Percentiles rank a stretch among this genome's conserved stretches.
These are phyloP conservation scores for Darevskia nairensis DNA, from an alignment of 2,797 vertebrate species.

Conservation along the genomic window DNA sequence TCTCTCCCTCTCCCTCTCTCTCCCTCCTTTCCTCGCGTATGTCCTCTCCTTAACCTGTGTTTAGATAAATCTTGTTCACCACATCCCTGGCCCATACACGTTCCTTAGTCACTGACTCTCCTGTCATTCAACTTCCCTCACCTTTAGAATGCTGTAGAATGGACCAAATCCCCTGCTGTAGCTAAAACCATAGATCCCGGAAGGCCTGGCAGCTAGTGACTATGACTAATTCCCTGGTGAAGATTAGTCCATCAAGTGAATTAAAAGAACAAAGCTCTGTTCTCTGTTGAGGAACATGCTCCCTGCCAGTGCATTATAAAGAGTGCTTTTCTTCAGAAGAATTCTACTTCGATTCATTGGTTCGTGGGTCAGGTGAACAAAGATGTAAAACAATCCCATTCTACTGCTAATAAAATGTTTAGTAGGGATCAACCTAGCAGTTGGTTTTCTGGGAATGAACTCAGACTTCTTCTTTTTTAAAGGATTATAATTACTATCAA, in stretches of 20 bases:
- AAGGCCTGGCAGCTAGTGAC: slow-evolving; percentile 47
- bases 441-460: not conserved
- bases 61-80: slow-evolving; percentile 83
- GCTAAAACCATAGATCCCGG: slow-evolving; percentile 48
- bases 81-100: slow-evolving; percentile 80
- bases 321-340: slow-evolving; percentile 56
- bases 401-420: slow-evolving; percentile 46
- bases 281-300: slow-evolving; percentile 33
- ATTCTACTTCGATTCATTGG: slow-evolving; percentile 47
- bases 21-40: not conserved
- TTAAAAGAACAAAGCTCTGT: slow-evolving; percentile 47
- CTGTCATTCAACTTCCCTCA: slow-evolving; percentile 78
- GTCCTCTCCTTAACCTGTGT: slow-evolving; percentile 58
- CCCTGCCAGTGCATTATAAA: slow-evolving; percentile 45
- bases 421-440: slow-evolving; percentile 17
- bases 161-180: slow-evolving; percentile 40
- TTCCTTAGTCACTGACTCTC: slow-evolving; percentile 84
- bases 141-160: slow-evolving; percentile 44
- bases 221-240: slow-evolving; percentile 46
- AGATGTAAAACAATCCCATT: slow-evolving; percentile 42
- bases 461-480: not conserved
- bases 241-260: slow-evolving; percentile 56
- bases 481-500: slow-evolving; percentile 31
- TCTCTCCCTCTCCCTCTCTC: not conserved
- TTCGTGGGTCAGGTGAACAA: slow-evolving; percentile 45